Percentiles rank a stretch among this genome's conserved stretches.
Conservation (phyloP, 2,888 invertebrate species). For the Conus canariensis region DNA sequence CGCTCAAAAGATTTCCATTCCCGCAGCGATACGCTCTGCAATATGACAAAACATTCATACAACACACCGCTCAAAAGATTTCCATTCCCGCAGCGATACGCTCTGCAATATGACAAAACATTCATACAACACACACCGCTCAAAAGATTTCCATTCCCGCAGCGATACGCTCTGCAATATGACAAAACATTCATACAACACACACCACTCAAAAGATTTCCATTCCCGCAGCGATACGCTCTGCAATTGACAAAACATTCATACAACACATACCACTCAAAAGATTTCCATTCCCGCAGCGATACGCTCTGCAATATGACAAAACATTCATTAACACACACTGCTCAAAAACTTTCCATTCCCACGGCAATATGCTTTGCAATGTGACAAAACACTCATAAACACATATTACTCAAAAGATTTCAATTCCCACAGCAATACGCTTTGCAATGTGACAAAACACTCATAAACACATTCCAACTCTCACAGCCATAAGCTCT, state of each 20-base stretch:
- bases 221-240: conserved; percentile 79
- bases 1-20: neutral
- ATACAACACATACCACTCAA: neutral
- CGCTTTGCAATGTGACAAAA: neutral
- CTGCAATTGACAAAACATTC: neutral
- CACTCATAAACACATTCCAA: neutral
- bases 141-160: neutral
- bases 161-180: conserved; percentile 68
- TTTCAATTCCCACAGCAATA: conserved; percentile 79
- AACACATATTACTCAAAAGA: neutral
- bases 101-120: neutral
- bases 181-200: neutral
- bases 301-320: conserved; percentile 69
- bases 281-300: neutral
- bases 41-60: neutral
- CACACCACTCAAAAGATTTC: neutral
- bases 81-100: conserved; percentile 79
- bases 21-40: conserved; percentile 68
- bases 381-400: neutral
- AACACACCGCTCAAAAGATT: neutral
- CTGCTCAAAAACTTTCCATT: neutral
- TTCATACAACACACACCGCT: neutral
- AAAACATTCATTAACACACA: neutral
- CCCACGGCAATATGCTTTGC: conserved; percentile 68
- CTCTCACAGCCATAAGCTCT: neutral